Base-by-base conservation (phyloP, 2,888 invertebrate species). In the Stramonita haemastoma region DNA sequence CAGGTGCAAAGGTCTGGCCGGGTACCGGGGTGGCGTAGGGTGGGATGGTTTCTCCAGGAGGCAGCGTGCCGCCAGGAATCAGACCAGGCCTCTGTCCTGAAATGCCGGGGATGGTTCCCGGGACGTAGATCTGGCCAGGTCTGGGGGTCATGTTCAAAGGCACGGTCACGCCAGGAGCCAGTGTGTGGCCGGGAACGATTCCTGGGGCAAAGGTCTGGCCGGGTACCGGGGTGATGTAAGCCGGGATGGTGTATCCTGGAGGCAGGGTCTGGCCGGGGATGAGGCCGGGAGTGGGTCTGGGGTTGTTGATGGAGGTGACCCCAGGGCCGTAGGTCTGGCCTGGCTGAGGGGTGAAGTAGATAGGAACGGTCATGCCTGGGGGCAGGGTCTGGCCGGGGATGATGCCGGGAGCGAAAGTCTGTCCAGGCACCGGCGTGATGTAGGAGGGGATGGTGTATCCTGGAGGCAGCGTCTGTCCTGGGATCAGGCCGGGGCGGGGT, bases 141-240 rank as follows among this genome's bases (percentile, higher is more conserved):
- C 89, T 89, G 77, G 92, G 92, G 32, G 92, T 92, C 90, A 92
- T 91, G 29, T 91, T 91, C 22, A 87, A 57, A 34, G 88, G 88
- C 66, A 91, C 91, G 84, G 88, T 88, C 15, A 88, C 88, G 15
- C 88, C 88, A 0, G 88, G 88, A 36, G 88, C 88, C 57, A 88
- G 92, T 32, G 93, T 92, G 36, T 92, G 92, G 17, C 85, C 60
- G 19, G 83, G 87, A 57, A 87, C 90, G 56, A 93, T 93, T 0
- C 92, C 91, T 17, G 93, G 93, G 56, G 91, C 92, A 57, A 91
- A 92, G 57, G 93, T 92, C 89, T 91, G 92, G 6, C 92, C 91
- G 87, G 92, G 93, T 0, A 90, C 92, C 77, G 92, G 92, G 29
- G 89, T 92, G 57, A 91, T 92, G 86, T 92, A 92, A 83, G 29